Percentiles rank a stretch among this genome's conserved stretches.
Conservation (phyloP, 2,888 invertebrate species). For the Sesamia inferens region DNA sequence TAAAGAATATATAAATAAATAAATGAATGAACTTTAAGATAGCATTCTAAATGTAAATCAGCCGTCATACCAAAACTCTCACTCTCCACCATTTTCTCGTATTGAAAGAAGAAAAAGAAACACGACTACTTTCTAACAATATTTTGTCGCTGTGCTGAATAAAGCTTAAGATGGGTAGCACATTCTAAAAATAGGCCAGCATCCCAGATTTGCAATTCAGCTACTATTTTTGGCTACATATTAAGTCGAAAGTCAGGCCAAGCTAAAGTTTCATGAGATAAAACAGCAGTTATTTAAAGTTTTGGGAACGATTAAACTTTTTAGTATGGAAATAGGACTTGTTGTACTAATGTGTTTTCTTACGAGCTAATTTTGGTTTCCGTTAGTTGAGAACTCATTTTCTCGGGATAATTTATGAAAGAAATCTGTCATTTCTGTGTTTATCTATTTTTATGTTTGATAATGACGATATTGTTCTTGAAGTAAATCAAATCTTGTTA, state of each 20-base stretch:
- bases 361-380: slow-evolving; percentile 19
- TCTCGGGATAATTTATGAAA: slow-evolving; percentile 15
- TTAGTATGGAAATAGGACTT: slow-evolving; percentile 32
- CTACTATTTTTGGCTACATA: slow-evolving; percentile 41
- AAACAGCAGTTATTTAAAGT: slow-evolving; percentile 44
- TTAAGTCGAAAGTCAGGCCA: slow-evolving; percentile 21
- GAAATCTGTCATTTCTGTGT: not conserved
- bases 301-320: slow-evolving; percentile 46
- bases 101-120: not conserved
- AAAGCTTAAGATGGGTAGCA: slow-evolving; percentile 11
- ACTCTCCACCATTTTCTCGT: not conserved
- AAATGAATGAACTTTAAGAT: too few species aligned
- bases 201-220: slow-evolving; percentile 32
- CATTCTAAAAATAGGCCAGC: slow-evolving; percentile 30
- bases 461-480: slow-evolving; percentile 7
- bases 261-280: slow-evolving; percentile 41
- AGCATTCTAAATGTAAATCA: too few species aligned
- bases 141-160: not conserved
- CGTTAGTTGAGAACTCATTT: too few species aligned
- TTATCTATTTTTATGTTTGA: slow-evolving; percentile 3
- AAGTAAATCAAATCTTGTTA: not conserved
- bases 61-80: not conserved
- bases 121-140: not conserved
- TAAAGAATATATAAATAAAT: too few species aligned
- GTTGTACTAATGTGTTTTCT: slow-evolving; percentile 28